phyloP scores from a whole-genome alignment of 1,140 invertebrate species.

The Tyrophagus putrescentiae region DNA sequence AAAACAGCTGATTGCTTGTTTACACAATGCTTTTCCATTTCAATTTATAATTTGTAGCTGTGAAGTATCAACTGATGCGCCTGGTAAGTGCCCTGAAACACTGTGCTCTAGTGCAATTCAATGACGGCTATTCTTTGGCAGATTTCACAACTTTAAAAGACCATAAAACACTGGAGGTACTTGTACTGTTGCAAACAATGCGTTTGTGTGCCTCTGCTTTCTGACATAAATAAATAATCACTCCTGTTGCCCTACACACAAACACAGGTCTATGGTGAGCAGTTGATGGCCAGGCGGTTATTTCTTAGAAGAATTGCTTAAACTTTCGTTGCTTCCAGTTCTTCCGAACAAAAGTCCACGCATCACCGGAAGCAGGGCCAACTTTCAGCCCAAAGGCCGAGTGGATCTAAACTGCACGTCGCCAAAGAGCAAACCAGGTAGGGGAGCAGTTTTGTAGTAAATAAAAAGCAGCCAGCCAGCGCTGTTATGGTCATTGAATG shows the following conservation, averaged over 20 bases:
- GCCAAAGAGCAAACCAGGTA: constrained; percentile 29
- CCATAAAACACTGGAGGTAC: constrained; percentile 11
- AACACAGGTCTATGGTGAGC: constrained; percentile 14
- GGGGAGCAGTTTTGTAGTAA: background rate
- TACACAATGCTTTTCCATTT: background rate
- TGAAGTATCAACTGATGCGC: constrained; percentile 64
- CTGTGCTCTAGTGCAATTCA: no score
- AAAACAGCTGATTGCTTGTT: background rate
- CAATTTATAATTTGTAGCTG: constrained; percentile 35
- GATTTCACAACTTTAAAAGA: constrained; percentile 8
- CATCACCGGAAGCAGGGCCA: constrained; percentile 26
- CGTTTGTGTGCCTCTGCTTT: no score
- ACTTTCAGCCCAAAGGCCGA: constrained; percentile 24
- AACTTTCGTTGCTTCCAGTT: constrained; percentile 21
- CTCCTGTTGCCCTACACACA: no score
- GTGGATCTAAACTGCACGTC: constrained; percentile 29
- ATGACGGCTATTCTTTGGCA: background rate
- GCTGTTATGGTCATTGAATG: no score
- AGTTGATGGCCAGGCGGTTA: no score
- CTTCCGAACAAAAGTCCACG: constrained; percentile 28
- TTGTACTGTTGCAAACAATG: no score
- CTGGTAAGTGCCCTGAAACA: constrained; percentile 27
- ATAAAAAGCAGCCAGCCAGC: no score
- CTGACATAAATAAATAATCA: no score
- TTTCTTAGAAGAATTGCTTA: background rate